Base-by-base conservation (phyloP, 2,888 invertebrate species). In the Drosophila recens region DNA sequence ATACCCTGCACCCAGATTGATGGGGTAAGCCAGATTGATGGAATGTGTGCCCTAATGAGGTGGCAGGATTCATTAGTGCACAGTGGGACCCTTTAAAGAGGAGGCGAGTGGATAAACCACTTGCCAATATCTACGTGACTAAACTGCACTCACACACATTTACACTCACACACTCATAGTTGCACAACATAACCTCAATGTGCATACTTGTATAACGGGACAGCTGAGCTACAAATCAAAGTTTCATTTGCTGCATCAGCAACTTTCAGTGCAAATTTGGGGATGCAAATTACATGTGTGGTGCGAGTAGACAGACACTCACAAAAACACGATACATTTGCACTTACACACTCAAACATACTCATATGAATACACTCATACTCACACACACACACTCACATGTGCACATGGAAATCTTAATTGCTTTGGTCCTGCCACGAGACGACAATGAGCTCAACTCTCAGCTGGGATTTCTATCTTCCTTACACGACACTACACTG, bases 211-310 rank as follows among this genome's bases (percentile, higher is more conserved):
- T 79, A 79, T 68, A 82, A 64, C 78, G 64, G 67, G 67, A 71
- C 52, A 66, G 58, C 61, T 67, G 53, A 67, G 80, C 81, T 62
- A 83, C 80, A 80, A 80, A 80, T 80, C 80, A 80, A 80, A 80
- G 78, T 80, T 80, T 77, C 78, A 80, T 80, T 80, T 81, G 80
- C 81, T 80, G 80, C 84, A 71, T 83, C 78, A 73, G 79, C 81
- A 80, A 80, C 64, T 83, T 80, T 71, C 58, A 53, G 56, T 74
- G 63, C 68, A 80, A 73, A 80, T 77, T 83, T 73, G 51, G 70
- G 70, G 61, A 77, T 80, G 73, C 83, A 80, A 73, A 80, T 82
- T 79, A 67, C 82, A 79, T 79, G 78, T 68, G 80, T 68, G 80
- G 79, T 49, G 68, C 51, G 10, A 33, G 33, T 10, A 33, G 0